phyloP scores from a whole-genome alignment of 92 coral and sea anemone genomes.

The Anthopleura xanthogrammica region DNA sequence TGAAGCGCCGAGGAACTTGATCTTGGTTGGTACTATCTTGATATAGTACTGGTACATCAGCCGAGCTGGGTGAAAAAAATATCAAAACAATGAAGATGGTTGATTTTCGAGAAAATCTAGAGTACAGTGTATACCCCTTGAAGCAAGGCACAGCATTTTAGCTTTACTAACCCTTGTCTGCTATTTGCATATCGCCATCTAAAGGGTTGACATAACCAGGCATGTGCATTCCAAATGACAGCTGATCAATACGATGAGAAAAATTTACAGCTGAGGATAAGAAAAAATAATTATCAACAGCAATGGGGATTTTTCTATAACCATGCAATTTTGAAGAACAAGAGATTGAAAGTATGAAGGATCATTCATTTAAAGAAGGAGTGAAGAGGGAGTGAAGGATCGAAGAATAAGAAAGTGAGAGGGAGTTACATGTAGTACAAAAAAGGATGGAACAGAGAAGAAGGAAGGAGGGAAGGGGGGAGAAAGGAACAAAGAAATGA shows the following conservation, averaged over 20 bases:
- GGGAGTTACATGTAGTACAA: too few species aligned
- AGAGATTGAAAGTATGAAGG: too few species aligned
- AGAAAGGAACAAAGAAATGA: too few species aligned
- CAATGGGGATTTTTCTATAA: not conserved
- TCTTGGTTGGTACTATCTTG: conserved; percentile 90
- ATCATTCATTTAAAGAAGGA: too few species aligned
- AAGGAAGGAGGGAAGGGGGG: too few species aligned
- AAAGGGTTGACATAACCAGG: conserved; percentile 89
- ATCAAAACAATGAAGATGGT: too few species aligned
- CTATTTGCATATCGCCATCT: conserved; percentile 84
- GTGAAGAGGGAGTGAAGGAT: too few species aligned
- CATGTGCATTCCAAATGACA: conserved; percentile 82
- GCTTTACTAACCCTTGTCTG: conserved; percentile 66
- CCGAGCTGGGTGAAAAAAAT: conserved; percentile 46
- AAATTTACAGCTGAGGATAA: conserved; percentile 72
- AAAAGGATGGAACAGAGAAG: too few species aligned
- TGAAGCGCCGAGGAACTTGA: conserved; percentile 55
- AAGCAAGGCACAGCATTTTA: too few species aligned
- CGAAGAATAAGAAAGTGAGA: too few species aligned
- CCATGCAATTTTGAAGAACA: not conserved
- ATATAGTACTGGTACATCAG: conserved; percentile 93
- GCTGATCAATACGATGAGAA: conserved; percentile 90
- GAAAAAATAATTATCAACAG: not conserved
- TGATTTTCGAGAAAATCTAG: too few species aligned
- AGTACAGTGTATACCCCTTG: too few species aligned